Conservation (phyloP, 2,797 vertebrate genomes). For the Vireo griseus region DNA sequence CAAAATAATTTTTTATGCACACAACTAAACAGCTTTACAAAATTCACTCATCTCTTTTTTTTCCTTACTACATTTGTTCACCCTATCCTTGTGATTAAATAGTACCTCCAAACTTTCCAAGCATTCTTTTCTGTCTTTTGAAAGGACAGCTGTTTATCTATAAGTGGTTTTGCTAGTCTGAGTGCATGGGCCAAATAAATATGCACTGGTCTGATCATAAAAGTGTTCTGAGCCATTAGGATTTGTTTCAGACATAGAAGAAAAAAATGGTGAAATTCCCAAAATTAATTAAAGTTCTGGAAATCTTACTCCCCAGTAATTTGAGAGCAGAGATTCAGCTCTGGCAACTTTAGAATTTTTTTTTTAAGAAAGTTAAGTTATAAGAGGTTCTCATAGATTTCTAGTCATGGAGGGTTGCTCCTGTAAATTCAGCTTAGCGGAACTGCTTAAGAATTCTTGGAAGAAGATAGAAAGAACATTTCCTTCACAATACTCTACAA, state of each 20-base stretch:
- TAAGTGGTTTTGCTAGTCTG: background rate
- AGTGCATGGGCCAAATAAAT: background rate
- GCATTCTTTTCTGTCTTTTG: background rate
- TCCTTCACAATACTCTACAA: background rate
- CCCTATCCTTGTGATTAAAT: background rate
- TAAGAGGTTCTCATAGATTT: background rate
- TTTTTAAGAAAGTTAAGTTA: background rate
- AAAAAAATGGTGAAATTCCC: background rate
- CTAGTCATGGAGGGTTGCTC: background rate
- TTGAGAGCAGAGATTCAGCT: background rate
- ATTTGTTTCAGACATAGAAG: background rate
- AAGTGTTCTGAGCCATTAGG: background rate
- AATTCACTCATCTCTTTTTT: background rate
- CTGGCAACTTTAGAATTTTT: background rate
- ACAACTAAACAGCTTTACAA: background rate
- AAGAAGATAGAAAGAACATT: background rate
- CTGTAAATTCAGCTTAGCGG: background rate
- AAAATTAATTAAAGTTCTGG: background rate
- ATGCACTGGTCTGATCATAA: accelerated
- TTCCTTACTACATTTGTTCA: background rate
- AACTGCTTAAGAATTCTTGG: background rate
- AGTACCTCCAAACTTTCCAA: background rate
- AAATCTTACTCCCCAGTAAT: background rate
- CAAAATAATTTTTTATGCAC: background rate
- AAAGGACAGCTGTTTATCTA: background rate